phyloP scores from a whole-genome alignment of 1,140 invertebrate genomes.

The Eriosoma lanigerum region DNA sequence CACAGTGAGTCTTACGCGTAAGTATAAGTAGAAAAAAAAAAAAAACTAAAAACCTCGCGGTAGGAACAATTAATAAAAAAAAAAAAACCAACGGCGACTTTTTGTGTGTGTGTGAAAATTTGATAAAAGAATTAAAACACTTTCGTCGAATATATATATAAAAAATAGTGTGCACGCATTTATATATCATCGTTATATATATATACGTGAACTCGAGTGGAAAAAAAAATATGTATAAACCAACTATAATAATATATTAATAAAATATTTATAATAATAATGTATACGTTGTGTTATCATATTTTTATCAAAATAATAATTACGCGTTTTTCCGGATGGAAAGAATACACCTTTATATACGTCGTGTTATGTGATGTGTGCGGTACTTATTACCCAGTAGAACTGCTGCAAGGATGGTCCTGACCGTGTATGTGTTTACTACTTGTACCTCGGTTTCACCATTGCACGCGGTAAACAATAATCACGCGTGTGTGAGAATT shows the following conservation, averaged over 20 bases:
- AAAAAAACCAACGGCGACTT: too few species aligned
- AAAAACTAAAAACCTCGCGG: not conserved
- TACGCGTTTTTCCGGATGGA: conserved; percentile 31
- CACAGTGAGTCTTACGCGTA: conserved; percentile 11
- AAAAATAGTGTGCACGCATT: not conserved
- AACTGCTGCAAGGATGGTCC: not conserved
- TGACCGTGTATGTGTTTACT: not conserved
- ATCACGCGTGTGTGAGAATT: conserved; percentile 34
- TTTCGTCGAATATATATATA: not conserved
- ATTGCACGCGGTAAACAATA: not conserved
- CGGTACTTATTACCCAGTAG: too few species aligned
- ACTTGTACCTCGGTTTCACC: conserved; percentile 9
- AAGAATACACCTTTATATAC: conserved; percentile 8
- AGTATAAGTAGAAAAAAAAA: not conserved
- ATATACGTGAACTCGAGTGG: not conserved
- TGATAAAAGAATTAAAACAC: conserved; percentile 49
- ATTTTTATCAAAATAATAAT: not conserved
- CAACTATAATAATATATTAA: not conserved
- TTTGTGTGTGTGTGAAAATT: conserved; percentile 39
- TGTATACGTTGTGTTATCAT: too few species aligned
- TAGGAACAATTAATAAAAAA: conserved; percentile 14
- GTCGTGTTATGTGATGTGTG: too few species aligned
- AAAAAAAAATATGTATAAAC: not conserved
- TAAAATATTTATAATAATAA: too few species aligned
- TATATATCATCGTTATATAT: not conserved